Evolutionary conservation across 1,140 invertebrate species (phyloP).

Genomic region (Drosophila orena): DNA sequence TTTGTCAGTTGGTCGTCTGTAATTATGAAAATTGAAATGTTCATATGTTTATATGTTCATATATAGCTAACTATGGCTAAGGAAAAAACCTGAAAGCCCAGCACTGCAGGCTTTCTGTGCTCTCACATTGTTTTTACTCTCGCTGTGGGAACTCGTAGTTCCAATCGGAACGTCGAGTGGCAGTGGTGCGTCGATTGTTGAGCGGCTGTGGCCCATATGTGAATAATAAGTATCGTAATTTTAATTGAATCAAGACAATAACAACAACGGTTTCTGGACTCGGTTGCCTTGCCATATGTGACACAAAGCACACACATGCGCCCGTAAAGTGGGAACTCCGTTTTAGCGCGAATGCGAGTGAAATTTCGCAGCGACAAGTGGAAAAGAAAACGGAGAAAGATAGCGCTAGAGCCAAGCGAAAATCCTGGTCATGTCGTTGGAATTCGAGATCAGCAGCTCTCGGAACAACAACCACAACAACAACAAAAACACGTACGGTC

Average conservation of each 20-base stretch:
- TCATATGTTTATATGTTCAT: too few species aligned
- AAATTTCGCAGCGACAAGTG: slow-evolving; percentile 23
- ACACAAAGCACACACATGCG: slow-evolving; percentile 4
- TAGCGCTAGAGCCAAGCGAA: background rate
- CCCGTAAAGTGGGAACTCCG: slow-evolving; percentile 11
- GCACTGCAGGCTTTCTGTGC: too few species aligned
- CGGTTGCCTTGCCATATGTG: slow-evolving; percentile 20
- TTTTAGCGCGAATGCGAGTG: slow-evolving; percentile 16
- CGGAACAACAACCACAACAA: slow-evolving; percentile 31
- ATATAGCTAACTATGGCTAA: too few species aligned
- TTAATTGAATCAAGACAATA: slow-evolving; percentile 31
- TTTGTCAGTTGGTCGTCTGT: too few species aligned
- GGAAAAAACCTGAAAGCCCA: too few species aligned
- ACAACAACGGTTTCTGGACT: slow-evolving; percentile 8
- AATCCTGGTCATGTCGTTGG: slow-evolving; percentile 20
- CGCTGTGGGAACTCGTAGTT: background rate
- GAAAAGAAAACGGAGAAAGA: slow-evolving; percentile 11
- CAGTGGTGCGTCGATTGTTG: background rate
- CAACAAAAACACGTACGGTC: slow-evolving; percentile 33
- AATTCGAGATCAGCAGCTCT: slow-evolving; percentile 15
- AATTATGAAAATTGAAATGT: too few species aligned
- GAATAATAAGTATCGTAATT: slow-evolving; percentile 10
- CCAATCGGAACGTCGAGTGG: slow-evolving; percentile 2
- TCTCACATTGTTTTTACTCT: too few species aligned
- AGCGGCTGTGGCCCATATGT: background rate